phyloP scores from a whole-genome alignment of 2,113 vertebrate genomes.

The Delphinapterus leucas region DNA sequence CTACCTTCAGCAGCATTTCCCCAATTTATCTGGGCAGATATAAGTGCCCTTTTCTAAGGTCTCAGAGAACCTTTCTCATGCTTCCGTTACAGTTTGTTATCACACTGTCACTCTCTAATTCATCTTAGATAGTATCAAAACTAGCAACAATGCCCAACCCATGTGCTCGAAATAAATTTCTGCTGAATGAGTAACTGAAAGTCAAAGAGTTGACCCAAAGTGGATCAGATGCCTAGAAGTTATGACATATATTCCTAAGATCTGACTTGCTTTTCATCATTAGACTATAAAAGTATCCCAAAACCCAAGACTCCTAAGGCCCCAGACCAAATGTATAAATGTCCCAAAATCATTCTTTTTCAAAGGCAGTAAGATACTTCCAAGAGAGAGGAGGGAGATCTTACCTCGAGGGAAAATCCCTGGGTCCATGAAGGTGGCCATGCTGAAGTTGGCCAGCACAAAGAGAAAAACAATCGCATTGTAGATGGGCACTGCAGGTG shows the following conservation, averaged over 20 bases:
- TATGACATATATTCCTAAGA: neutral
- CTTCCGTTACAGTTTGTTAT: neutral
- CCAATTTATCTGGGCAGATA: neutral
- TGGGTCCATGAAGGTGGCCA: constrained; percentile 99
- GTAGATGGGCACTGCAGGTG: constrained; percentile 92
- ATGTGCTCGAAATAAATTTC: neutral
- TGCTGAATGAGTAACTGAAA: neutral
- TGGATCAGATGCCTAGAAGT: neutral
- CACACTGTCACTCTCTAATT: neutral
- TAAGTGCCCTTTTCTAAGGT: neutral
- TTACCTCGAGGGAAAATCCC: constrained; percentile 98
- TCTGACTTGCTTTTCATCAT: neutral
- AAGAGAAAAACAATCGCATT: constrained; percentile 94
- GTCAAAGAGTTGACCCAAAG: neutral
- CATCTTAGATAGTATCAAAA: neutral
- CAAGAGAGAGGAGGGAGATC: neutral
- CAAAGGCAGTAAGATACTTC: neutral
- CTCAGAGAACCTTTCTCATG: neutral
- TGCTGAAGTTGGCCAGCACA: constrained; percentile 97
- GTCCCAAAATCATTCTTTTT: neutral
- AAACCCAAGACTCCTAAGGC: neutral
- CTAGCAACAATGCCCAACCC: neutral
- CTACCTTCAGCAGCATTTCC: neutral
- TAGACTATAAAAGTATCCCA: neutral
- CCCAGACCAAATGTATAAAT: neutral